Conservation (phyloP, 2,113 vertebrate genomes). For the Pheucticus melanocephalus region DNA sequence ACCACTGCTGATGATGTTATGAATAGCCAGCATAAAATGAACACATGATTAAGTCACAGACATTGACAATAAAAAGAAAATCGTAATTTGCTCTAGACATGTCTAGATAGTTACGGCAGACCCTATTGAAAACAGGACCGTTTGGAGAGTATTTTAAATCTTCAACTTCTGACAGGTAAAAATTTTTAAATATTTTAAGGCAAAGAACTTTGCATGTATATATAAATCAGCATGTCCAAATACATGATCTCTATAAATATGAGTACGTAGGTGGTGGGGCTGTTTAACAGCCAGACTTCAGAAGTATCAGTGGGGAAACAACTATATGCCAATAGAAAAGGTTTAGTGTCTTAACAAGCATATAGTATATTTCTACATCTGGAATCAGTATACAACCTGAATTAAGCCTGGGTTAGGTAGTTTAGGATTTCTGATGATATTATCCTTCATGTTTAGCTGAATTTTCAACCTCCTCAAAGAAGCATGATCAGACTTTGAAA, state of each 20-base stretch:
- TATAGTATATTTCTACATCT: neutral
- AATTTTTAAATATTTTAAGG: neutral
- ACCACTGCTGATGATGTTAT: neutral
- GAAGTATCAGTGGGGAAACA: neutral
- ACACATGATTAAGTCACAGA: conserved; percentile 49
- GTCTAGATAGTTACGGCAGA: conserved; percentile 12
- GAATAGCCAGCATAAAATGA: conserved; percentile 41
- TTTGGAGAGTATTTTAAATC: neutral
- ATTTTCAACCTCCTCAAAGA: neutral
- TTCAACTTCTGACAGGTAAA: neutral
- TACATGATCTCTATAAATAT: neutral
- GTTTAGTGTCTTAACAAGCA: neutral
- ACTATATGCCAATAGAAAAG: neutral
- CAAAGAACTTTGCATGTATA: neutral
- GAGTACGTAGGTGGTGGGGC: neutral
- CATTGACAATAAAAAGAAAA: conserved; percentile 59
- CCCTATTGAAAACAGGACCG: neutral
- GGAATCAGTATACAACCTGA: neutral
- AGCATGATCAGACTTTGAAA: neutral
- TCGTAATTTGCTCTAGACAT: neutral
- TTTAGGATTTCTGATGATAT: neutral
- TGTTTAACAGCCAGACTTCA: neutral
- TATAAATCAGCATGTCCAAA: neutral
- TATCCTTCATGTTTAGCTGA: neutral
- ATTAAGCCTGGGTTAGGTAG: neutral